Percentiles rank a stretch among this genome's conserved stretches.
These are phyloP conservation scores for Betta splendens DNA, from an alignment of 2,797 vertebrate genomes.

Conservation along the genomic window DNA sequence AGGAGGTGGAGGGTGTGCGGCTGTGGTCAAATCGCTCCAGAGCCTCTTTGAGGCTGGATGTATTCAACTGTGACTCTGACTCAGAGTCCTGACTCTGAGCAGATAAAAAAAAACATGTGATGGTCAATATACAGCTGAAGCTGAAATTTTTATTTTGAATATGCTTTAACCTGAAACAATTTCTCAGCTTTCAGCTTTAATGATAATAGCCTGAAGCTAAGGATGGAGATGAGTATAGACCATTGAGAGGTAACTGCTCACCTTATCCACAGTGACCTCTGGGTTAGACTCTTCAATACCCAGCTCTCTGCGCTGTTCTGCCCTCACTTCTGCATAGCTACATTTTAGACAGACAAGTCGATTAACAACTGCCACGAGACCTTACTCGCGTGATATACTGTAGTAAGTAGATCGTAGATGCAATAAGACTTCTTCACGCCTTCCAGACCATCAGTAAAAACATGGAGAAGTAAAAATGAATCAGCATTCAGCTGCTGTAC, in stretches of 20 bases:
- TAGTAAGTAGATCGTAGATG: too few relatives aligned
- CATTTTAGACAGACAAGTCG: slow-evolving; percentile 4
- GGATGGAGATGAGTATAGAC: too few relatives aligned
- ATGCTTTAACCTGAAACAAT: neutral
- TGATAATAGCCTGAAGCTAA: neutral
- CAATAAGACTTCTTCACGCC: too few relatives aligned
- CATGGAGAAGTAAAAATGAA: neutral
- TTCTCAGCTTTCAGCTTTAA: neutral
- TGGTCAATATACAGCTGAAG: neutral
- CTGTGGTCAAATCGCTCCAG: slow-evolving; percentile 93
- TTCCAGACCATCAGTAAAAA: neutral
- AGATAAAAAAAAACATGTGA: slow-evolving; percentile 4
- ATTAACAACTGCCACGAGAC: neutral
- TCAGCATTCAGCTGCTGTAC: slow-evolving; percentile 65
- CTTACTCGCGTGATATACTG: too few relatives aligned
- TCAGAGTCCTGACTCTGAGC: slow-evolving; percentile 89
- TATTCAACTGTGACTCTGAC: slow-evolving; percentile 93
- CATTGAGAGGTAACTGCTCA: slow-evolving; percentile 59
- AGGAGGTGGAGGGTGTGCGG: slow-evolving; percentile 91
- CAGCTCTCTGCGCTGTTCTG: slow-evolving; percentile 83
- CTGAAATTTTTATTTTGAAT: neutral
- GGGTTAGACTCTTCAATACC: slow-evolving; percentile 89
- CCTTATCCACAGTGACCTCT: slow-evolving; percentile 89
- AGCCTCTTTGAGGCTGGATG: slow-evolving; percentile 94
- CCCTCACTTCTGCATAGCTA: slow-evolving; percentile 87